Evolutionary conservation across 2,888 invertebrate genomes (phyloP), one percentile per base, ranked within the genome.

Genomic region (Parelbella ahira): DNA sequence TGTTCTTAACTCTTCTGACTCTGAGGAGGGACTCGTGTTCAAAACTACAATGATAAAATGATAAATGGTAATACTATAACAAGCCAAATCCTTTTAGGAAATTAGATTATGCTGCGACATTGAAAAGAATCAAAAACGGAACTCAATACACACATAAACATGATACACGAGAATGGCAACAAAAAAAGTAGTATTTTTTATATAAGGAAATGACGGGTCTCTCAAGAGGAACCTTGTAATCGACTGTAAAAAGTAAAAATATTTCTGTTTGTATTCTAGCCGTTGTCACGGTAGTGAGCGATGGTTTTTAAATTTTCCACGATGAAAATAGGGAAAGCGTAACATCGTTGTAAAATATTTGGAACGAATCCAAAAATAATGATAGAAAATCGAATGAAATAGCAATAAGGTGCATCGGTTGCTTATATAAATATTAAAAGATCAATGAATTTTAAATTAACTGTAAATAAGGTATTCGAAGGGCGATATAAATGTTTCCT

Each of bases 261-360:
- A 78, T 80, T 81, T 82, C 71, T 78, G 71, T 81, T 81, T 79
- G 74, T 78, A 68, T 78, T 80, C 74, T 76, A 84, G 83, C 65
- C 58, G 83, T 77, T 86, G 86, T 84, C 86, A 84, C 82, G 72
- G 60, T 64, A 62, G 83, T 87, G 86, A 87, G 72, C 78, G 84
- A 86, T 86, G 80, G 80, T 78, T 87, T 86, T 86, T 83, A 84
- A 83, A 86, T 83, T 84, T 84, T 84, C 70, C 53, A 67, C 67
- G 83, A 82, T 86, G 86, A 83, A 87, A 86, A 86, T 83, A 86
- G 84, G 84, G 84, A 84, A 87, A 86, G 78, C 80, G 74, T 78
- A 75, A 69, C 77, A 59, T 65, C 70, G 78, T 78, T 81, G 80
- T 83, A 78, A 78, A 78, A 68, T 68, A 61, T 69, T 81, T 87